A percentile compares a stretch with the other conserved stretches of the same genome.
Conservation (phyloP, 1,140 invertebrate species). For the Ridgeia piscesae region DNA sequence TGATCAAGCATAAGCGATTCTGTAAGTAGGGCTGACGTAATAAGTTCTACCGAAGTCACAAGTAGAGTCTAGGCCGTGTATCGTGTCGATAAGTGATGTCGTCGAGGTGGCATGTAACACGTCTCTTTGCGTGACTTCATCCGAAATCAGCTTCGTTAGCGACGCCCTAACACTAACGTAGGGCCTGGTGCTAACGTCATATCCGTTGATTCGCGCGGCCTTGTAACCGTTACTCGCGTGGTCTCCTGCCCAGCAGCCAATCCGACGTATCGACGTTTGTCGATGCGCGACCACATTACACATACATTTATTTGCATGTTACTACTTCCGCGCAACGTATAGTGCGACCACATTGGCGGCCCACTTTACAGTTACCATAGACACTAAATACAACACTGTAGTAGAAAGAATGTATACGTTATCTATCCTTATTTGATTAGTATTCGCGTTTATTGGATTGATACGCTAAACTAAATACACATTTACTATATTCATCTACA, state of each 20-base stretch:
- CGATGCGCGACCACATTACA: background rate
- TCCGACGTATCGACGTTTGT: background rate
- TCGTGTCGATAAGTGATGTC: background rate
- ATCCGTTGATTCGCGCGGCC: background rate
- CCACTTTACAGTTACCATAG: background rate
- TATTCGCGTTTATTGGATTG: background rate
- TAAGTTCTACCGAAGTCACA: background rate
- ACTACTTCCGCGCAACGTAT: background rate
- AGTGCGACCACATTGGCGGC: background rate
- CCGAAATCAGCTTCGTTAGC: background rate
- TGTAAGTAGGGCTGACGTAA: background rate
- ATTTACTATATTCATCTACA: background rate
- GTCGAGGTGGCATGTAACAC: background rate
- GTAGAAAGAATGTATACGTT: background rate
- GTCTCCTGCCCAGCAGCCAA: background rate
- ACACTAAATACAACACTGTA: background rate
- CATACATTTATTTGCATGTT: background rate
- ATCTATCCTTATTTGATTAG: background rate
- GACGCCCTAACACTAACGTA: too few species aligned
- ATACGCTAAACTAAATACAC: background rate
- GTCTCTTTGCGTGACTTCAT: background rate
- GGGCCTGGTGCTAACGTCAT: background rate
- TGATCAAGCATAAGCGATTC: background rate
- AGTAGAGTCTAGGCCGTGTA: slow-evolving; percentile 14
- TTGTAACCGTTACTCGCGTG: background rate